phyloP scores from a whole-genome alignment of 2,888 invertebrate species.

The Euspilapteryx auroguttella region DNA sequence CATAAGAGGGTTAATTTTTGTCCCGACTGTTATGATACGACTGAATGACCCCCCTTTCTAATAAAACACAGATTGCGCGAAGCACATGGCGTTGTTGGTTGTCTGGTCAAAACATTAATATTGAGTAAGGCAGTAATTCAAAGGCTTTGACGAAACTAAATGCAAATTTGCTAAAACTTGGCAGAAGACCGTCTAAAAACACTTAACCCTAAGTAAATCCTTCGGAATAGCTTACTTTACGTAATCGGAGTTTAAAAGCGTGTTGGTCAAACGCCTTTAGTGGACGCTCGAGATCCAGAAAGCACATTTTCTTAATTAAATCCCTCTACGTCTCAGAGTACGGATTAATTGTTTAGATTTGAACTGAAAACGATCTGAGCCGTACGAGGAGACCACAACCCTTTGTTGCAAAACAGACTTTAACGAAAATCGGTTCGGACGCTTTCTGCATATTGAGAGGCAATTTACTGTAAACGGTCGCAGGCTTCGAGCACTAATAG shows the following conservation, averaged over 20 bases:
- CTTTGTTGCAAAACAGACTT: conserved; percentile 21
- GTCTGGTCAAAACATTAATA: not conserved
- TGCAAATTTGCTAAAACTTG: too few relatives aligned
- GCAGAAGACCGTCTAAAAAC: too few relatives aligned
- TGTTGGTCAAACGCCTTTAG: conserved; percentile 26
- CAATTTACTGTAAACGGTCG: conserved; percentile 39
- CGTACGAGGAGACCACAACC: conserved; percentile 17
- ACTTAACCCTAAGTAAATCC: too few relatives aligned
- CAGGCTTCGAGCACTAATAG: conserved; percentile 29
- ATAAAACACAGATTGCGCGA: conserved; percentile 15
- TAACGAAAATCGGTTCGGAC: conserved; percentile 44
- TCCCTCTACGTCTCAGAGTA: conserved; percentile 22
- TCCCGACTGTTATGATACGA: too few relatives aligned
- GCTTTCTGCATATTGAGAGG: conserved; percentile 50
- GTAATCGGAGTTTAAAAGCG: conserved; percentile 32
- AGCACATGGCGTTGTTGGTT: not conserved
- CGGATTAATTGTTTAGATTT: conserved; percentile 4
- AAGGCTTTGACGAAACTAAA: too few relatives aligned
- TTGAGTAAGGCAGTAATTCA: too few relatives aligned
- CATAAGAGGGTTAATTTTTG: too few relatives aligned
- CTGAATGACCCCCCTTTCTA: conserved; percentile 25
- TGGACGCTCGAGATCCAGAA: conserved; percentile 16
- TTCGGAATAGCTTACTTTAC: conserved; percentile 39
- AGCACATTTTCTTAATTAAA: conserved; percentile 33
- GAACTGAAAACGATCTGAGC: conserved; percentile 5